A percentile compares a stretch with the other conserved stretches of the same genome.
These are phyloP conservation scores for Hucho hucho DNA, from an alignment of 2,113 vertebrate genomes.

Conservation along the genomic window DNA sequence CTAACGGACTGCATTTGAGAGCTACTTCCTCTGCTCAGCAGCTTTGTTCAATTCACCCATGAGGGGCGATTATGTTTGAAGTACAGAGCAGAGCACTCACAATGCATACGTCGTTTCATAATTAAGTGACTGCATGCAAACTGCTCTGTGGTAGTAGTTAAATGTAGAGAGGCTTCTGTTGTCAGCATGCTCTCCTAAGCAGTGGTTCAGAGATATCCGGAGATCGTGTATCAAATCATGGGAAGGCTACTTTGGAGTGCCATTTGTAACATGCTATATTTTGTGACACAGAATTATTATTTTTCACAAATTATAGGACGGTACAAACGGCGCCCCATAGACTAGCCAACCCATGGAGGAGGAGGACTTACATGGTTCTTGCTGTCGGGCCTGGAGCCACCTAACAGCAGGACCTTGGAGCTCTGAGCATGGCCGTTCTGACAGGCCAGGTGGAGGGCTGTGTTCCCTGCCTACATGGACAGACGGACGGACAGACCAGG, in stretches of 20 bases:
- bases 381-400: conserved; percentile 88
- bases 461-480: conserved; percentile 86
- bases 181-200: neutral
- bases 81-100: neutral
- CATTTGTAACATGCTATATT: no score
- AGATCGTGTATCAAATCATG: no score
- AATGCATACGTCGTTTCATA: conserved; percentile 3
- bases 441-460: conserved; percentile 92
- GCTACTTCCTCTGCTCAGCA: neutral
- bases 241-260: neutral
- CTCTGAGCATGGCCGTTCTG: conserved; percentile 95
- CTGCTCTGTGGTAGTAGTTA: neutral
- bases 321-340: no score
- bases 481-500: no score
- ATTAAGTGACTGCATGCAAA: conserved; percentile 10
- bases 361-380: conserved; percentile 84
- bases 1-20: neutral
- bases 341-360: no score
- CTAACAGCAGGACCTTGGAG: conserved; percentile 85
- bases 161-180: neutral
- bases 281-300: no score
- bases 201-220: neutral
- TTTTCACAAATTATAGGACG: no score
- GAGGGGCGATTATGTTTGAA: neutral
- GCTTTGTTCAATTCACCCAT: neutral